Evolutionary conservation across 2,888 invertebrate species (phyloP), one percentile per base, ranked within the genome.

Genomic region (Branchellion lobata): DNA sequence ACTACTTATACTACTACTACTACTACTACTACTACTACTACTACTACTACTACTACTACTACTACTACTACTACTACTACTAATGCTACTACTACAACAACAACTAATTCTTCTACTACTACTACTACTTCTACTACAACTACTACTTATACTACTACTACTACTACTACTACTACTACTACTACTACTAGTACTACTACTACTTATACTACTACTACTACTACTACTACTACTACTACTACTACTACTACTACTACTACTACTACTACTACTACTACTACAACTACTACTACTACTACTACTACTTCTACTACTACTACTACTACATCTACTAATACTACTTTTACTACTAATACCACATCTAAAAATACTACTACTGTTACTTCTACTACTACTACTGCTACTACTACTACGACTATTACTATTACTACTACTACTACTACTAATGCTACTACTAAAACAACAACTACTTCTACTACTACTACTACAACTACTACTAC

Each of bases 111-210:
- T 24, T 57, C 61, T 57, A 18, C 61, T 57, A 57, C 61, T n/a
- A 18, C 61, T 24, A 74, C 40, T 51, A 74, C 40, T 76, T 69
- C 61, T 76, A 76, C 51, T 74, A 51, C 57, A 78, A 74, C 73
- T 74, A 79, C 73, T 79, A 79, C 79, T 79, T 78, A 36, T 79
- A 79, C 79, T 78, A 79, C 79, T 79, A 79, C 79, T 79, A 79
- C 79, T 78, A 79, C 79, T 78, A 79, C 79, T 79, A 79, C 79
- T 79, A 74, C 79, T 79, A 76, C 79, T 79, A 76, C 79, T 79
- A 79, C 79, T 79, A 79, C 79, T 79, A 76, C 79, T 79, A 79
- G 51, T 79, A 79, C 79, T 79, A 76, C 79, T 79, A 76, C 79
- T 79, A 74, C 74, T 79, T 78, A 76, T 79, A 79, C 74, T 75